Conservation (phyloP, 2,113 vertebrate species). For the Athene cunicularia region DNA sequence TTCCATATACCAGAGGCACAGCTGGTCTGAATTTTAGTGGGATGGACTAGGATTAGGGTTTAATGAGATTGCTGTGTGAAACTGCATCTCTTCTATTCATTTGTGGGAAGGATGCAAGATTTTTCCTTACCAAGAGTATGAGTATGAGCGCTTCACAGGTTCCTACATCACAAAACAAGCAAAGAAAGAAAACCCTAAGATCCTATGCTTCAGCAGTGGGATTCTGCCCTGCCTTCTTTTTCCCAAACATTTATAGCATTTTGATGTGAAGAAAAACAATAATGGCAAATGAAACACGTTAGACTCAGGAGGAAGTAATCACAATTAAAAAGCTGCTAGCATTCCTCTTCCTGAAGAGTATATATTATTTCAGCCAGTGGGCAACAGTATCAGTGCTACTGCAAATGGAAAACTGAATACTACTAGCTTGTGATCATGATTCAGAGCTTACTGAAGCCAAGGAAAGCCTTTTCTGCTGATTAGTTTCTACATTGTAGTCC, state of each 20-base stretch:
- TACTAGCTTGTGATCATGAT: neutral
- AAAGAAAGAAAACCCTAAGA: neutral
- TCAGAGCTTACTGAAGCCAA: neutral
- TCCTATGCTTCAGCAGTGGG: neutral
- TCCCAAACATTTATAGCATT: neutral
- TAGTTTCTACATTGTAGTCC: neutral
- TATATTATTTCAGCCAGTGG: neutral
- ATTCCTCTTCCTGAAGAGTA: neutral
- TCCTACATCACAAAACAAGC: neutral
- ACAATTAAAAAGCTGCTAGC: neutral
- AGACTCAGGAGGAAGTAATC: neutral
- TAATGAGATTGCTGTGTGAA: neutral
- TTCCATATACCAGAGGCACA: neutral
- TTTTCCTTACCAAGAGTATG: neutral
- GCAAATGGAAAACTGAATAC: neutral
- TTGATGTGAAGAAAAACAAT: neutral
- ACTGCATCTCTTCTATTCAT: neutral
- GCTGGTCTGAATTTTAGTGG: neutral
- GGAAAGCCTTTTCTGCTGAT: neutral
- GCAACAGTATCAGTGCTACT: neutral
- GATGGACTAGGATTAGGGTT: neutral
- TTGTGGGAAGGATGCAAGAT: neutral
- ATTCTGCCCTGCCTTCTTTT: neutral
- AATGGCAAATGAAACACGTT: neutral
- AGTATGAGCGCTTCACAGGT: neutral